Evolutionary conservation across 2,888 invertebrate species (phyloP), one percentile per base, ranked within the genome.

Genomic region (Apotomis capreana): DNA sequence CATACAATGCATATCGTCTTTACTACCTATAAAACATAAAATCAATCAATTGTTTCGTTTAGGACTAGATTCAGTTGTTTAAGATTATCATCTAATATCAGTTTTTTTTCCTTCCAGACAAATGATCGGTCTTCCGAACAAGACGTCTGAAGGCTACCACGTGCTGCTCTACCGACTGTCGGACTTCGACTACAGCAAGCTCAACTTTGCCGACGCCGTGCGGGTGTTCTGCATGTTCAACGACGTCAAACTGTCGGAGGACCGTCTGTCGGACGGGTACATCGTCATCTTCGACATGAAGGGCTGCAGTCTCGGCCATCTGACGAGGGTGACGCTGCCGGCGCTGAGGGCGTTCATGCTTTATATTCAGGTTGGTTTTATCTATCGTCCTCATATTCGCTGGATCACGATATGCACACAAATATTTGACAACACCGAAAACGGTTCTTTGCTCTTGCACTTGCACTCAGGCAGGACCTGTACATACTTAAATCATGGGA

Each of bases 281-380:
- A 91, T 95, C 68, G 95, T 95, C 44, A 92, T 95, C 74, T 95
- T 95, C 78, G 95, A 95, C 79, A 95, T 95, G 95, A 95, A 95
- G 84, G 95, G 95, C 15, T 94, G 95, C 76, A 94, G 94, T 59
- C 85, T 95, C n/a, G 95, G 95, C 0, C 95, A 95, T 83, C 83
- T 95, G 68, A 95, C 95, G 0, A 89, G 95, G 77, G 95, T 95
- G 10, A 95, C 94, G 60, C 81, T 95, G 67, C 95, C 95, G 0
- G 94, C 95, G 3, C 82, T 95, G 40, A 88, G 95, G 76, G 94
- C 95, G 3, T 95, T 95, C 81, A 95, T 95, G 95, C 85, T 93
- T 75, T 95, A 95, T 81, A 95, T 95, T 77, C 95, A 95, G 94
- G 95, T 95, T 80, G 74, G 81, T 83, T 36, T 44, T 69, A 12